Evolutionary conservation across 2,888 invertebrate species (phyloP).

Genomic region (Mesorhabditis spiculigera): DNA sequence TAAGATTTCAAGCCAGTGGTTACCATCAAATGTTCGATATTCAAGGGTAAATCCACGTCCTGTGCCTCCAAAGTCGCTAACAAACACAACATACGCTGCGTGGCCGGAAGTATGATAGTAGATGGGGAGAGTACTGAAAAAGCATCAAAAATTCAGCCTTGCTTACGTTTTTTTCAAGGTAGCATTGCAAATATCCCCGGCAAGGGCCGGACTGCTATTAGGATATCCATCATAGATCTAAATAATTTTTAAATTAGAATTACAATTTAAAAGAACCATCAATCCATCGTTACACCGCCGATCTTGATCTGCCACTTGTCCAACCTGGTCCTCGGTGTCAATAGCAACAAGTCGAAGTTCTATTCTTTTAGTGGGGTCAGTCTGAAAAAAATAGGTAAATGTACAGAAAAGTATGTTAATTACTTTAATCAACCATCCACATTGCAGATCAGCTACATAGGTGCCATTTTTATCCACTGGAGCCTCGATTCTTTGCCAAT

Average conservation of each 20-base stretch:
- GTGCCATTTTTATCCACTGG: constrained; percentile 29
- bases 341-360: constrained; percentile 22
- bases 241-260: constrained; percentile 3
- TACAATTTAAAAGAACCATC: constrained; percentile 6
- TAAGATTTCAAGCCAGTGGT: not conserved
- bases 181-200: constrained; percentile 28
- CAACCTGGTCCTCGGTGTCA: constrained; percentile 23
- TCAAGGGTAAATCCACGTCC: constrained; percentile 44
- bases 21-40: constrained; percentile 18
- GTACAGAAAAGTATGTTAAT: not conserved
- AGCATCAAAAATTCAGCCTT: not conserved
- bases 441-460: constrained; percentile 41
- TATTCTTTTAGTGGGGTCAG: constrained; percentile 22
- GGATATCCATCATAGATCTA: constrained; percentile 53
- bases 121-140: not conserved
- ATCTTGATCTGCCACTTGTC: constrained; percentile 13
- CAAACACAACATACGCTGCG: constrained; percentile 44
- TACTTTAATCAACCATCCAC: constrained; percentile 47
- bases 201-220: constrained; percentile 40
- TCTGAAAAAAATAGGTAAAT: not conserved
- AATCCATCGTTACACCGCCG: constrained; percentile 27
- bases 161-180: not conserved
- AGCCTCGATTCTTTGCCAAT: constrained; percentile 40
- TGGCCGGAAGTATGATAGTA: not conserved
- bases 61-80: constrained; percentile 36